Base-by-base conservation (phyloP, 2,797 vertebrate genomes). In the Brachyrhaphis roseni region DNA sequence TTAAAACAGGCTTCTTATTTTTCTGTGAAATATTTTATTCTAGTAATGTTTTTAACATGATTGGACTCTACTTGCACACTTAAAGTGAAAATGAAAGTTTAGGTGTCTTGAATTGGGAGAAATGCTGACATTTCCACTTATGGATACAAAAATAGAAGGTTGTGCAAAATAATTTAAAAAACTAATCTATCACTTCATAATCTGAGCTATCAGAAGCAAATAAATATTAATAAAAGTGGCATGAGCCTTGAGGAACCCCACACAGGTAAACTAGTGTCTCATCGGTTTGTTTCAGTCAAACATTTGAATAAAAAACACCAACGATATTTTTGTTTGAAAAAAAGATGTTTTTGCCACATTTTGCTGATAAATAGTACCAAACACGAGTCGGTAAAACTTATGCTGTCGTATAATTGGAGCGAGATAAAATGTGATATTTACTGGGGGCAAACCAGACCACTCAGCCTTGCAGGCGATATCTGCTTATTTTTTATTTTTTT, bases 391-490 rank as follows among this genome's bases (percentile, higher is more conserved):
- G 26, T 45, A 45, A 45, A 71, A 71, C 68, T 15, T n/a, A 12
- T 2, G 20, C 31, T 23, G 20, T 12, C 12, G 55, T 6, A 13
- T 13, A 86, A 90, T 80, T 89, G 88, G 83, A 89, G 88, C 77
- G 45, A 88, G 82, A 90, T 72, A 77, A 55, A 80, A 86, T 82
- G 74, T 15, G 45, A 62, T 81, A 64, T 89, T 76, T 83, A 87
- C 81, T 74, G 49, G 34, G 77, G 79, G 82, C 83, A 43, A 78
- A 81, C 43, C 45, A 43, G 36, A 80, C 53, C 87, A 74, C 31
- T 86, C 81, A 89, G 75, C 75, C 76, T 36, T 72, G 57, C 47
- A 16, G 57, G 20, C 43, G 41, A 20, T 53, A n/a, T 66, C 18
- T 46, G 41, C 28, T 39, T 59, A 11, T 51, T 1, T 15, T 51